Percentiles rank a stretch among this genome's conserved stretches.
Conservation (phyloP, 2,113 vertebrate genomes). For the Gila orcuttii region DNA sequence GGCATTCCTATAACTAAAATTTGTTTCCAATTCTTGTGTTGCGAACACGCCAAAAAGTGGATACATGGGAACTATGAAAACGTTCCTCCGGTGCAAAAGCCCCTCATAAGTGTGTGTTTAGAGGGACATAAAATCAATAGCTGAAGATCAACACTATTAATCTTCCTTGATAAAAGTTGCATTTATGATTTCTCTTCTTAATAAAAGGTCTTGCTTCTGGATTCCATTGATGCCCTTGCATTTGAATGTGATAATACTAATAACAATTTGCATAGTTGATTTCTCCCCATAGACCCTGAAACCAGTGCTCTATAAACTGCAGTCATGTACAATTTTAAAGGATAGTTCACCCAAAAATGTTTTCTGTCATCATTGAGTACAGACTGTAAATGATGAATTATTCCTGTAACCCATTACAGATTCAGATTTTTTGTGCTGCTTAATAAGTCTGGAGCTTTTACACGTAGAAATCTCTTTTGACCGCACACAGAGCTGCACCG, state of each 20-base stretch:
- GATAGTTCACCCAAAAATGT: not conserved
- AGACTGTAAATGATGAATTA: constrained; percentile 4
- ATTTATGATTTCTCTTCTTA: not conserved
- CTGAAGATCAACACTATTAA: not conserved
- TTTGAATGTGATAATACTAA: not conserved
- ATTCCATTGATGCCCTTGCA: not conserved
- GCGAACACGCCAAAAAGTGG: too few species aligned
- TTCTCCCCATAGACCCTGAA: not conserved
- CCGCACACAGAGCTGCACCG: constrained; percentile 47
- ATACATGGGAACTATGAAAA: too few species aligned
- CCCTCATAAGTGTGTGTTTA: not conserved
- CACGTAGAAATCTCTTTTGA: constrained; percentile 23
- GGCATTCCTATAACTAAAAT: too few species aligned
- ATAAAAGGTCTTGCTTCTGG: not conserved
- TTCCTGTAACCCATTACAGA: constrained; percentile 1
- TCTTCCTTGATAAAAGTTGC: not conserved
- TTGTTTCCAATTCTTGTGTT: too few species aligned
- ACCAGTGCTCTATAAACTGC: not conserved
- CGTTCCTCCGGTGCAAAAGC: too few species aligned
- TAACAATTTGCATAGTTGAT: not conserved
- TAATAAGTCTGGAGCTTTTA: constrained; percentile 18
- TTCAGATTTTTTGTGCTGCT: not conserved
- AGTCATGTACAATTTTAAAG: not conserved
- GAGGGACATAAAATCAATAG: not conserved
- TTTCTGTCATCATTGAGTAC: not conserved